Base-by-base conservation (phyloP, 2,888 invertebrate genomes). In the Cerceris ruficornis region DNA sequence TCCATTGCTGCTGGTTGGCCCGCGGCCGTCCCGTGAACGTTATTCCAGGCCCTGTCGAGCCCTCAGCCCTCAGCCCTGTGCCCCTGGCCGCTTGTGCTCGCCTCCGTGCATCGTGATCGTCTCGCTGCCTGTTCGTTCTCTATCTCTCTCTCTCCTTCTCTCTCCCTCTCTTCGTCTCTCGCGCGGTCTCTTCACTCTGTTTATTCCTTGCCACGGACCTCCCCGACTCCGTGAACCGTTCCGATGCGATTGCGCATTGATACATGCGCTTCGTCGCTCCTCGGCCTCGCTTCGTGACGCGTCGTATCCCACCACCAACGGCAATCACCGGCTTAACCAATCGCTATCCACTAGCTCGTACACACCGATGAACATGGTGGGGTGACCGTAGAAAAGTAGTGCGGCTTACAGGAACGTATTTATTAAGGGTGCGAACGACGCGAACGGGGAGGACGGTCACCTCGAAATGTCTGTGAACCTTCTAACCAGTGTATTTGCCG, bases 171-270 rank as follows among this genome's bases (percentile, higher is more conserved):
- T 70, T 69, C 75, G 72, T 67, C 69, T 75, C 73, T 81, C 70
- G 59, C 82, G 83, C 86, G 83, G 81, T 88, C 86, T 85, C 87
- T 85, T 87, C 85, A 85, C 90, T 87, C 88, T 91, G 89, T 90
- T 90, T 89, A 90, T 88, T 88, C 88, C 90, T 87, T 83, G 77
- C 88, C 87, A 83, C 86, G 83, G 87, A 88, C 87, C 89, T 90
- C 88, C 87, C 85, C 80, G 85, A 84, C 86, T 86, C 74, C 87
- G 85, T 83, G 87, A 87, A 89, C 86, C 86, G 90, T 89, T 87
- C 88, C 87, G 89, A 88, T 91, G 91, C 91, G 91, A 91, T 91
- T 91, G 91, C 91, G 91, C 91, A 90, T 88, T 90, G 86, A 89
- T 89, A 90, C 89, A 89, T 81, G 86, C 87, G 82, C 86, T 80